A percentile compares a stretch with the other conserved stretches of the same genome.
phyloP scores from a whole-genome alignment of 2,888 invertebrate species.

The Eledone cirrhosa region DNA sequence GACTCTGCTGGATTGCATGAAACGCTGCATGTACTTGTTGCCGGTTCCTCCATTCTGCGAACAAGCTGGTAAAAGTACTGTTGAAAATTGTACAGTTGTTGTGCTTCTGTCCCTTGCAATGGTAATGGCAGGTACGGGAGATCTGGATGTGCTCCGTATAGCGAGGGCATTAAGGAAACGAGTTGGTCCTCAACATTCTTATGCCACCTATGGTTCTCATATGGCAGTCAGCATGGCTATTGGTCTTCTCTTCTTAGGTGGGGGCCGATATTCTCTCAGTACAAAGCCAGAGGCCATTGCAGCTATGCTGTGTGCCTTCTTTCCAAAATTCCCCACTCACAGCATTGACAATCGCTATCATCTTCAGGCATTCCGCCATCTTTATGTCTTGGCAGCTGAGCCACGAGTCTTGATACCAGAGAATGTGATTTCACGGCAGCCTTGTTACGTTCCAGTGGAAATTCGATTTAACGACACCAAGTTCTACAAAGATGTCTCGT shows the following conservation, averaged over 20 bases:
- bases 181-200: conserved; percentile 73
- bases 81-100: conserved; percentile 88
- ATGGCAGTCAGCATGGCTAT: conserved; percentile 95
- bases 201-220: conserved; percentile 87
- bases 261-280: conserved; percentile 74
- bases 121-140: conserved; percentile 96
- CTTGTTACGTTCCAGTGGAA: conserved; percentile 84
- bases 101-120: conserved; percentile 83
- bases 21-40: conserved; percentile 76
- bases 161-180: conserved; percentile 83
- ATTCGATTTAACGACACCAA: conserved; percentile 67
- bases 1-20: conserved; percentile 78
- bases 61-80: conserved; percentile 86
- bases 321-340: conserved; percentile 94
- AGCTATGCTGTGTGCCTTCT: conserved; percentile 90
- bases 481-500: conserved; percentile 50
- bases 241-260: conserved; percentile 92
- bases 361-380: conserved; percentile 93
- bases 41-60: conserved; percentile 79
- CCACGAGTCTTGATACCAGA: conserved; percentile 87
- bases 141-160: conserved; percentile 81
- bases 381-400: conserved; percentile 94
- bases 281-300: conserved; percentile 86
- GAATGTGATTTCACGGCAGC: conserved; percentile 81
- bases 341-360: conserved; percentile 97